Base-by-base conservation (phyloP, 2,888 invertebrate species). In the Eumerus sabulonum region DNA sequence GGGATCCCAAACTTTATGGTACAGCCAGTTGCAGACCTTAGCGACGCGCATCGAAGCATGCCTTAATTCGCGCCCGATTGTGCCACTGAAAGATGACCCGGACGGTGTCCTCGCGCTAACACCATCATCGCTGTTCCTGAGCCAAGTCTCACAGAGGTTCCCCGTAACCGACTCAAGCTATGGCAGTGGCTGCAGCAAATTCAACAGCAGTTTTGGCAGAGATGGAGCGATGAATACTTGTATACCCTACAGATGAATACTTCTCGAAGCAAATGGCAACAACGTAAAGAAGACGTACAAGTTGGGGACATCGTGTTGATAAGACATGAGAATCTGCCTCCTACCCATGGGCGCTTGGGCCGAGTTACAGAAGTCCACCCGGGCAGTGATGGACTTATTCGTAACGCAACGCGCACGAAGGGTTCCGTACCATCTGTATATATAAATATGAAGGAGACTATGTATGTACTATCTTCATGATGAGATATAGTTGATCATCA, bases 161-260 rank as follows among this genome's bases (percentile, higher is more conserved):
- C 82, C 0, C 18, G 48, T 0, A 72, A 79, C 13, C 83, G 45
- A 11, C 11, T 72, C 1, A 56, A 56, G 42, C 82, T 82, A 9
- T 87, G 84, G 84, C 83, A 85, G 54, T 57, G 82, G 12, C 53
- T 83, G 9, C 76, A 47, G 12, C 27, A 62, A 36, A 7, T 76
- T 1, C 76, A 76, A 27, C 70, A 74, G 53, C 19, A 59, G n/a
- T 59, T 54, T 19, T 81, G 63, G 81, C n/a, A 50, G 35, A 18
- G 60, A 27, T 76, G 76, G 68, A 62, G 45, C 18, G 56, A 60
- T 16, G 64, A 73, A 7, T 50, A 73, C 44, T 16, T 67, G 13
- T 19, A 47, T 0, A 66, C 64, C 1, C 40, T 64, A 12, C 72
- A 72, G 56, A 44, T n/a, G n/a, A n/a, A n/a, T n/a, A n/a, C n/a